Evolutionary conservation across 2,888 invertebrate species (phyloP).

Genomic region (Dusona sp.): DNA sequence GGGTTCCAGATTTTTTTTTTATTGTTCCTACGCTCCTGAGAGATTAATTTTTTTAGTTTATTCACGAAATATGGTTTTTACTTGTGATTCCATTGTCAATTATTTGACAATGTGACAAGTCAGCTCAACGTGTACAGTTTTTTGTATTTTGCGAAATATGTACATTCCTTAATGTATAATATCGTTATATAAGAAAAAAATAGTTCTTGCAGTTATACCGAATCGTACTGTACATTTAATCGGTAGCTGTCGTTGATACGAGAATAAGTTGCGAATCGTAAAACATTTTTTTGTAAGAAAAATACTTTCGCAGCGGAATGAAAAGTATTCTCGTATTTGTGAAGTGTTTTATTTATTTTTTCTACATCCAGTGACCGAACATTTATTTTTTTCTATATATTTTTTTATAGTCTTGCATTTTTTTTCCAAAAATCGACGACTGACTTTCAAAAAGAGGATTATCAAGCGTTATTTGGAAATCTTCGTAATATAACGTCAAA

Average conservation of each 20-base stretch:
- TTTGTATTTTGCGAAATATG: not conserved
- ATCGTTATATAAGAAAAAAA: not conserved
- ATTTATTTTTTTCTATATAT: not conserved
- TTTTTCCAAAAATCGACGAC: not conserved
- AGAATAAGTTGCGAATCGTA: not conserved
- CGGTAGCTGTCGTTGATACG: not conserved
- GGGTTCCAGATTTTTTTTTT: too few species aligned
- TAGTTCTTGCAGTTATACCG: not conserved
- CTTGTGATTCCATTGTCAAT: not conserved
- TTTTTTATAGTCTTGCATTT: not conserved
- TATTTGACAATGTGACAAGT: not conserved
- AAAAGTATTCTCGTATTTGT: not conserved
- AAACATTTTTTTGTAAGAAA: not conserved
- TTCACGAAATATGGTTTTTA: not conserved
- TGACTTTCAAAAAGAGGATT: not conserved
- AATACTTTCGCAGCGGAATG: not conserved
- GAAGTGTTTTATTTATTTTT: not conserved
- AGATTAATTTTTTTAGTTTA: not conserved
- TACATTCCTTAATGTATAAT: not conserved
- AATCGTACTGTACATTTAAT: slow-evolving; percentile 11
- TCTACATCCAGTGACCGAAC: not conserved
- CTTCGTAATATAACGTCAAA: not conserved
- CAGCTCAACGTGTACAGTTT: not conserved
- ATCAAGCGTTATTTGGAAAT: not conserved
- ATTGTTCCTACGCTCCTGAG: not conserved